Evolutionary conservation across 2,113 vertebrate genomes (phyloP).

Genomic region (Piaya cayana): DNA sequence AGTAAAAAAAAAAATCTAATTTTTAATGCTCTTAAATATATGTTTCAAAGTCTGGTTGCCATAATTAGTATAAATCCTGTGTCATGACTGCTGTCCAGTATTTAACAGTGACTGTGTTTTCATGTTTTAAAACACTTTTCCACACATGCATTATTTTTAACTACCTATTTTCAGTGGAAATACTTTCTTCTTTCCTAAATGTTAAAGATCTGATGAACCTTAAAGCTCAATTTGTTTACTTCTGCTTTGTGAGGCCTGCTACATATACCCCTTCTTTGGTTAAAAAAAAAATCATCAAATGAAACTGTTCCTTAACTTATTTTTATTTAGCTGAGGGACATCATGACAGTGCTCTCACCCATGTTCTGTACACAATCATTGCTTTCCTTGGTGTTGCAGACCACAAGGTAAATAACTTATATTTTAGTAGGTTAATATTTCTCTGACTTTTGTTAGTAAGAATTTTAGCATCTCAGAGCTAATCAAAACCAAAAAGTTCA

Average conservation of each 20-base stretch:
- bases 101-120: background rate
- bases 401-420: slow-evolving; percentile 86
- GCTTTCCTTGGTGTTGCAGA: slow-evolving; percentile 94
- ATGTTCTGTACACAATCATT: slow-evolving; percentile 91
- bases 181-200: background rate
- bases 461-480: background rate
- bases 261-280: background rate
- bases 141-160: background rate
- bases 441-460: background rate
- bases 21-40: background rate
- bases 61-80: background rate
- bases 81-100: background rate
- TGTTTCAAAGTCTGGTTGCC: background rate
- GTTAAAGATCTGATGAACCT: background rate
- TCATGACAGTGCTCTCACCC: slow-evolving; percentile 96
- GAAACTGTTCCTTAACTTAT: slow-evolving; percentile 74
- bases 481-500: background rate
- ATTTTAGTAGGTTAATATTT: background rate
- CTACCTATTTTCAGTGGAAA: background rate
- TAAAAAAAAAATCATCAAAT: background rate
- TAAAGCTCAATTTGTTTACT: background rate
- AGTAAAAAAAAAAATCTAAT: background rate
- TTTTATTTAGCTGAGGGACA: slow-evolving; percentile 89
- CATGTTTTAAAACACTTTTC: background rate
- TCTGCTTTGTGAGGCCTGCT: background rate